These are phyloP conservation scores for Antennarius maculatus DNA, from an alignment of 2,797 vertebrate genomes.

Conservation along the genomic window DNA sequence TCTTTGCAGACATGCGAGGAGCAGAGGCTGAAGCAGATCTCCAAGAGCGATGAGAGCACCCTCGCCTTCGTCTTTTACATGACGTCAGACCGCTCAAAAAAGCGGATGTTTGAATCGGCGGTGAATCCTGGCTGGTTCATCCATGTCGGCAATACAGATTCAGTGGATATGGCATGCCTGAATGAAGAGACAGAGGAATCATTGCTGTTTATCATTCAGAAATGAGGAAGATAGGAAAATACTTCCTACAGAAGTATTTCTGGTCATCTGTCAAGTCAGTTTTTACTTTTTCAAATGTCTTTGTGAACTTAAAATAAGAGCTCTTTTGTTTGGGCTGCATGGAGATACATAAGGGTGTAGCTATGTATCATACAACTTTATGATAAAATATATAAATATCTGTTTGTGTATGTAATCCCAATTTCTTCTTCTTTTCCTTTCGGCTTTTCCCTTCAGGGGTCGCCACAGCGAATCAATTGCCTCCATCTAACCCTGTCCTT, in stretches of 20 bases:
- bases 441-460: too few relatives aligned
- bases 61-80: slow-evolving; percentile 83
- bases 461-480: too few relatives aligned
- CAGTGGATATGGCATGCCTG: slow-evolving; percentile 1
- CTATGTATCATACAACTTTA: slow-evolving; percentile 61
- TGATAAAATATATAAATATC: background rate
- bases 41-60: slow-evolving; percentile 43
- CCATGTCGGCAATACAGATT: slow-evolving; percentile 34
- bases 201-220: slow-evolving; percentile 65
- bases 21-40: slow-evolving; percentile 67
- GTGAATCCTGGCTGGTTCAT: slow-evolving; percentile 78
- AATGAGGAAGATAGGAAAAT: slow-evolving; percentile 23
- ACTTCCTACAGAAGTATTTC: background rate
- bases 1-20: slow-evolving; percentile 65
- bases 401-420: background rate
- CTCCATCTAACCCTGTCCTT: too few relatives aligned
- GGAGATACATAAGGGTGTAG: slow-evolving; percentile 55
- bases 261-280: slow-evolving; percentile 18
- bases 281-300: background rate
- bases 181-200: background rate
- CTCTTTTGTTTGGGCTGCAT: slow-evolving; percentile 15
- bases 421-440: too few relatives aligned
- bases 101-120: slow-evolving; percentile 78
- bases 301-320: background rate
- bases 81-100: slow-evolving; percentile 38